Percentiles rank a stretch among this genome's conserved stretches.
Conservation (phyloP, 2,113 vertebrate species). For the Leptobrachium ailaonicum region DNA sequence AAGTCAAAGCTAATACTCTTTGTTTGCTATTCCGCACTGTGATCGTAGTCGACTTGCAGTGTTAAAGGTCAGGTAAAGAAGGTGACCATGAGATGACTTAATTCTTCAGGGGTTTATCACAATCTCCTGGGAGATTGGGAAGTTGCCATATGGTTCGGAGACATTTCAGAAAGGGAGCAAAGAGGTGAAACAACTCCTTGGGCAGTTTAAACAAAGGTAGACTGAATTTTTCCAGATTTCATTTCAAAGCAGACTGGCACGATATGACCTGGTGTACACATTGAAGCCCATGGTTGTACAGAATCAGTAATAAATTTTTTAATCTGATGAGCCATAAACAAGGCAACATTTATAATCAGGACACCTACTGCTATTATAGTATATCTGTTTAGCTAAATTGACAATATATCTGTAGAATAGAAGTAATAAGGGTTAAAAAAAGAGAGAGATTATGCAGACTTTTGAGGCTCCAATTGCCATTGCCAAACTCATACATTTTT, state of each 20-base stretch:
- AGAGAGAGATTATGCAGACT: no score
- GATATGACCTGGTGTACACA: constrained; percentile 55
- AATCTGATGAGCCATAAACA: no score
- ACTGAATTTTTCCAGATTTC: constrained; percentile 50
- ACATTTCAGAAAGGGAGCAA: constrained; percentile 77
- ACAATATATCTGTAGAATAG: no score
- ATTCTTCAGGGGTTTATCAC: constrained; percentile 85
- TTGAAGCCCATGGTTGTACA: constrained; percentile 51
- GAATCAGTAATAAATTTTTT: no score
- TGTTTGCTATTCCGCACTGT: constrained; percentile 80
- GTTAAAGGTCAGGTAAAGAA: constrained; percentile 72
- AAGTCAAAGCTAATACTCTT: constrained; percentile 76
- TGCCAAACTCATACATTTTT: no score
- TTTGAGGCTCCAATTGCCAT: no score
- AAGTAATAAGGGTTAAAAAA: no score
- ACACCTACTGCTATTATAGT: no score
- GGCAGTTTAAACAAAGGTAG: constrained; percentile 64
- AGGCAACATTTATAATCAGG: no score
- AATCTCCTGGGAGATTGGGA: constrained; percentile 88
- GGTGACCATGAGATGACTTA: constrained; percentile 77
- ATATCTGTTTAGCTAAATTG: no score
- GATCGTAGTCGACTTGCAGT: constrained; percentile 72
- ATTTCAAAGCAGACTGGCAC: constrained; percentile 41
- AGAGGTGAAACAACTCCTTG: constrained; percentile 72
- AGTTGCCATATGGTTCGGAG: constrained; percentile 91